phyloP scores from a whole-genome alignment of 2,113 vertebrate species.

The Actinemys pallida region DNA sequence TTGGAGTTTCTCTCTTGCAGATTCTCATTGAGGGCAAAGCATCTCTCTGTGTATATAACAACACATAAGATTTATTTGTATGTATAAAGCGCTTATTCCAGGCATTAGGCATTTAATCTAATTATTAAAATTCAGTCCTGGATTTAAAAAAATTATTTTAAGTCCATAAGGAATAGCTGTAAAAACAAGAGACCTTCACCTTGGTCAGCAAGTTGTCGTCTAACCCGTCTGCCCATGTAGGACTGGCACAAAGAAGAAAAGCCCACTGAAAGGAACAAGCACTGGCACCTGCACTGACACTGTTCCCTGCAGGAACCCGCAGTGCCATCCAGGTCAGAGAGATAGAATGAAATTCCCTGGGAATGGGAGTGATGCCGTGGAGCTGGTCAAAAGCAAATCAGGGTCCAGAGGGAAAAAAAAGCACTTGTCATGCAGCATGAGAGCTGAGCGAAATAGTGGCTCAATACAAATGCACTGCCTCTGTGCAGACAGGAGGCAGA shows the following conservation, averaged over 20 bases:
- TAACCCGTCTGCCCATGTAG: rapidly evolving
- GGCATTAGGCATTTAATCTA: neutral
- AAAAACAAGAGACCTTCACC: neutral
- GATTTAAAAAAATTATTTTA: neutral
- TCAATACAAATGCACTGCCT: neutral
- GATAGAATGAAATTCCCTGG: neutral
- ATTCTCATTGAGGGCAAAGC: neutral
- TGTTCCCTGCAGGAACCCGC: neutral
- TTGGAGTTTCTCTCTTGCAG: neutral
- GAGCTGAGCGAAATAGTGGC: neutral
- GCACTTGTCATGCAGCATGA: neutral
- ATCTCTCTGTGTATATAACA: neutral
- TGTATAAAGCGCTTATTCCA: neutral
- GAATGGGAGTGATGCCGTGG: neutral
- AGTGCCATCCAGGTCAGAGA: neutral
- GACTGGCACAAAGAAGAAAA: neutral
- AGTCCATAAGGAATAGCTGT: no score
- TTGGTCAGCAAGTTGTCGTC: rapidly evolving
- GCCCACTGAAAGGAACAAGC: neutral
- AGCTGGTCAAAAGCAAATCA: neutral
- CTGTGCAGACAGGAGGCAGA: neutral
- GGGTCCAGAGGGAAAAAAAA: neutral
- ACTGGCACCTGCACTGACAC: neutral
- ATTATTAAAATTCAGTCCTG: neutral
- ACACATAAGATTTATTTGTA: neutral